These are phyloP conservation scores for Calephelis perditalis DNA, from an alignment of 2,888 invertebrate genomes.

Conservation along the genomic window DNA sequence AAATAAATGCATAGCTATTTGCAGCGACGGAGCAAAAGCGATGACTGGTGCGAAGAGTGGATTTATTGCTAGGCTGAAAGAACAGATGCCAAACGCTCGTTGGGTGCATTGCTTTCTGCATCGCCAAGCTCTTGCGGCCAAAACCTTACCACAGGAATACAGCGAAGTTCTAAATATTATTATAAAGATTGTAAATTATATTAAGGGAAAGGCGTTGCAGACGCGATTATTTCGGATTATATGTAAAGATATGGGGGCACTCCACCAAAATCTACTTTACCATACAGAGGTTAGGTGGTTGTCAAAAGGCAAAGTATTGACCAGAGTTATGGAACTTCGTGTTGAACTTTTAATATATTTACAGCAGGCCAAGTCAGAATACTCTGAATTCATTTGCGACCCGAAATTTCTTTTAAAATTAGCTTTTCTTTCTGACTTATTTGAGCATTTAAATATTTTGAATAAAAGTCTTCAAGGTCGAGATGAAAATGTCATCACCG, in stretches of 20 bases:
- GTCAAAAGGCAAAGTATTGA: constrained; percentile 29
- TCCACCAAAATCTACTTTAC: constrained; percentile 33
- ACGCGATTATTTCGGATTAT: constrained; percentile 14
- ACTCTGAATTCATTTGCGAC: background rate
- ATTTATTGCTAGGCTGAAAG: constrained; percentile 26
- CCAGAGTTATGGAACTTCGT: constrained; percentile 32
- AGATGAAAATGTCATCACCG: constrained; percentile 13
- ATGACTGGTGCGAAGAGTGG: constrained; percentile 29
- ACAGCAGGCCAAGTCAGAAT: background rate
- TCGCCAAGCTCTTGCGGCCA: constrained; percentile 20
- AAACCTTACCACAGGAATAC: constrained; percentile 17
- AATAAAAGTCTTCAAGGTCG: constrained; percentile 14
- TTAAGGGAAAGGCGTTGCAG: too few relatives aligned
- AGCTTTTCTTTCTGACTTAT: constrained; percentile 14
- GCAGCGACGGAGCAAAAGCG: constrained; percentile 23
- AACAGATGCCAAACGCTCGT: constrained; percentile 15
- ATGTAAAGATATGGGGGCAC: constrained; percentile 21
- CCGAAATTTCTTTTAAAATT: constrained; percentile 9
- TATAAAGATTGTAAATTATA: background rate
- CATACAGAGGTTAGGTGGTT: constrained; percentile 34
- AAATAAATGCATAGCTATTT: constrained; percentile 25
- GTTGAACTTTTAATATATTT: constrained; percentile 16
- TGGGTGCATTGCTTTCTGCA: too few relatives aligned
- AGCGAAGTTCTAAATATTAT: constrained; percentile 18
- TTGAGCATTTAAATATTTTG: constrained; percentile 13